A percentile compares a stretch with the other conserved stretches of the same genome.
phyloP scores from a whole-genome alignment of 2,888 invertebrate species.

The Endotricha flammealis region DNA sequence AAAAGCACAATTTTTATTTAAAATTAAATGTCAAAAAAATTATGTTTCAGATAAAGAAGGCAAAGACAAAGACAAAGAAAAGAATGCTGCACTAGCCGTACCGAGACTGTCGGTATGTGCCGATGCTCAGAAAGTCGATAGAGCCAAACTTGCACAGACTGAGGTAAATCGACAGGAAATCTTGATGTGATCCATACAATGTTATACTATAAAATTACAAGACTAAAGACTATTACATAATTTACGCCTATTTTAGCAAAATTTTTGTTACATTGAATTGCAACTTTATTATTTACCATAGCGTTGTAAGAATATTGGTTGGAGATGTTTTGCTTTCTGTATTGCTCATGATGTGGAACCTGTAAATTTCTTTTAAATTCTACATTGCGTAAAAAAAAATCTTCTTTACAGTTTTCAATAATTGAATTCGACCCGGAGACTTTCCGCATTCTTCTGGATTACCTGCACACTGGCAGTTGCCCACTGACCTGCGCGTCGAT shows the following conservation, averaged over 20 bases:
- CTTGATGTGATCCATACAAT: neutral
- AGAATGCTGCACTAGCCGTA: slow-evolving; percentile 87
- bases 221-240: too few species aligned
- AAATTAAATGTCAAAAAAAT: too few species aligned
- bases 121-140: slow-evolving; percentile 95
- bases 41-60: slow-evolving; percentile 86
- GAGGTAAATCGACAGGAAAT: slow-evolving; percentile 82
- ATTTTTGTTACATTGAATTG: too few species aligned
- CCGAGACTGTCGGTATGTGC: slow-evolving; percentile 95
- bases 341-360: too few species aligned
- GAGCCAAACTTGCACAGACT: slow-evolving; percentile 93
- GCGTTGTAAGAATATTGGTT: too few species aligned
- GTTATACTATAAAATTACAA: slow-evolving; percentile 1
- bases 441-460: slow-evolving; percentile 92
- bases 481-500: slow-evolving; percentile 94
- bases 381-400: neutral
- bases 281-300: too few species aligned
- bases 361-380: too few species aligned
- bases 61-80: slow-evolving; percentile 88
- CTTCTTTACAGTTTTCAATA: slow-evolving; percentile 87
- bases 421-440: slow-evolving; percentile 97
- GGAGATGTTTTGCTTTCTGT: too few species aligned
- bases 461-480: slow-evolving; percentile 95
- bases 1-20: too few species aligned
- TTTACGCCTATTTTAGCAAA: too few species aligned